These are phyloP conservation scores for Leucoraja erinaceus DNA, from an alignment of 2,113 vertebrate genomes.

Conservation along the genomic window DNA sequence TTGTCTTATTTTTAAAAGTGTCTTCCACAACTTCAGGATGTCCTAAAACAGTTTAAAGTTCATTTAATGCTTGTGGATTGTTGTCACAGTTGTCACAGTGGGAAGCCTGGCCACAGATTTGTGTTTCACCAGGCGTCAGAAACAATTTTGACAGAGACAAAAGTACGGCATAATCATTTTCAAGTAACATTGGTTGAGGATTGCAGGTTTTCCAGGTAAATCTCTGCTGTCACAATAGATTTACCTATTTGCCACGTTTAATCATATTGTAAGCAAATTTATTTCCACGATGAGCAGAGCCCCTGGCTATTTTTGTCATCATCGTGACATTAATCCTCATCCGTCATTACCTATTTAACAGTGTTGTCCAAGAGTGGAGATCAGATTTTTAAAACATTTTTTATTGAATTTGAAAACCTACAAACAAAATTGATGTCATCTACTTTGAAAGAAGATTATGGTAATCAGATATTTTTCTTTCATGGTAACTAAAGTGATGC, in stretches of 20 bases:
- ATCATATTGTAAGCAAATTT: constrained; percentile 3
- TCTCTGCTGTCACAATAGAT: not conserved
- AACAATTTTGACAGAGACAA: not conserved
- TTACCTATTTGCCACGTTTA: not conserved
- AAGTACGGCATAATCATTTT: not conserved
- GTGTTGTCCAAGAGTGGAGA: not conserved
- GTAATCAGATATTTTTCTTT: not conserved
- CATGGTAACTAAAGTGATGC: not conserved
- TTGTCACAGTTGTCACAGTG: not conserved
- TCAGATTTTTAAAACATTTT: not conserved
- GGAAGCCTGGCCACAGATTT: not conserved
- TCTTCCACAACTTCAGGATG: too few relatives aligned
- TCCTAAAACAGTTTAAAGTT: too few relatives aligned
- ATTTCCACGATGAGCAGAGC: not conserved
- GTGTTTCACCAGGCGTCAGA: not conserved
- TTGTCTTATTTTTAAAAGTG: not conserved
- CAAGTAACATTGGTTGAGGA: not conserved
- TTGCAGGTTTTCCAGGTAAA: not conserved
- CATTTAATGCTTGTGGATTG: too few relatives aligned
- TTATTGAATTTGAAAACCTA: not conserved
- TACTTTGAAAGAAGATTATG: not conserved
- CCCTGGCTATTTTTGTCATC: not conserved
- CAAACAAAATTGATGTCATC: not conserved
- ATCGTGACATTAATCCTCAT: constrained; percentile 24
- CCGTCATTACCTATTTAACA: not conserved